Evolutionary conservation across 2,888 invertebrate species (phyloP).

Genomic region (Caenorhabditis sulstoni): DNA sequence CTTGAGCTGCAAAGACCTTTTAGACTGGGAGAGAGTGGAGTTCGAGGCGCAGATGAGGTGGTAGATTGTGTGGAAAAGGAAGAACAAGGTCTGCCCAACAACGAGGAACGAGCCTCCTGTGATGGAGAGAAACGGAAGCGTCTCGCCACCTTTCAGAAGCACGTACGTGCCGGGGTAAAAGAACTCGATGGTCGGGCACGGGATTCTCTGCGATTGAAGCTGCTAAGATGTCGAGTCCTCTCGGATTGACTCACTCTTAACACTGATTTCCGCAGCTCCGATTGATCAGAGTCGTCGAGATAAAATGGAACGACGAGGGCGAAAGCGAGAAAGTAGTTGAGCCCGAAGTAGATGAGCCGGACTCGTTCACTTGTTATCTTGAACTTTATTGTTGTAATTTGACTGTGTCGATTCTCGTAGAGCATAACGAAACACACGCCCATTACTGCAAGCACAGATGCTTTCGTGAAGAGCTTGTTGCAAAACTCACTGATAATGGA

Average conservation of each 20-base stretch:
- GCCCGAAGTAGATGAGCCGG: conserved; percentile 7
- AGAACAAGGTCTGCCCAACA: conserved; percentile 16
- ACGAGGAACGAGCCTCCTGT: background rate
- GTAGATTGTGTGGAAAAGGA: conserved; percentile 7
- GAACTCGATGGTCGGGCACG: conserved; percentile 39
- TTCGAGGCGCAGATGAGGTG: conserved; percentile 2
- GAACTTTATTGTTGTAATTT: conserved; percentile 37
- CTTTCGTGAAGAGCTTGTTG: background rate
- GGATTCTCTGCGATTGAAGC: background rate
- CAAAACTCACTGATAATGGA: conserved; percentile 37
- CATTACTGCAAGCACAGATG: conserved; percentile 3
- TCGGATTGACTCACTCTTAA: conserved; percentile 5
- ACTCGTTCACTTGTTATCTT: conserved; percentile 11
- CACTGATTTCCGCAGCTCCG: conserved; percentile 20
- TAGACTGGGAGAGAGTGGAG: conserved; percentile 2
- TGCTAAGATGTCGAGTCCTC: too few relatives aligned
- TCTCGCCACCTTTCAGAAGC: conserved; percentile 33
- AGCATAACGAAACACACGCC: conserved; percentile 27
- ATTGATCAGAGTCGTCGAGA: conserved; percentile 29
- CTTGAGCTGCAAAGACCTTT: conserved; percentile 18
- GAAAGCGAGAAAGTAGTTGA: conserved; percentile 1
- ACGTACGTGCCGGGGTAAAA: background rate
- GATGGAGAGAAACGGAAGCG: conserved; percentile 24
- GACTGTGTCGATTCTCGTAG: conserved; percentile 51
- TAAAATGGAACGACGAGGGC: conserved; percentile 29